Conservation (phyloP, 1,140 invertebrate genomes). For the Muscidifurax raptorellus region DNA sequence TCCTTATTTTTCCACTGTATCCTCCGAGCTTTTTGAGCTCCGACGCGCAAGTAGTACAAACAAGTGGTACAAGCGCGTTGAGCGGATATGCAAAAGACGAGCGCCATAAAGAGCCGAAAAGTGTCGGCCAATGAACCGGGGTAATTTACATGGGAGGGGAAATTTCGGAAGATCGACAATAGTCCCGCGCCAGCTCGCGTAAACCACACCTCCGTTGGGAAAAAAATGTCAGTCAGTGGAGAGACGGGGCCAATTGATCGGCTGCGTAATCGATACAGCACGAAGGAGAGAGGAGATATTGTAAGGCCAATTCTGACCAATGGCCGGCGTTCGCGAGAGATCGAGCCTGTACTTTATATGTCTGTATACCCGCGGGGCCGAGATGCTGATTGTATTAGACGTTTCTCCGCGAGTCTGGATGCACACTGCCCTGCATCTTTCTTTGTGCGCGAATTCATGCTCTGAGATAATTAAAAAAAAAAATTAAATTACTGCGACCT, state of each 20-base stretch:
- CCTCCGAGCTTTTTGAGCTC: not conserved
- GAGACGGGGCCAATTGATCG: slow-evolving; percentile 39
- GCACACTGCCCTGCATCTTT: not conserved
- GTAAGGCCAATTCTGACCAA: slow-evolving; percentile 51
- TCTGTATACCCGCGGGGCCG: not conserved
- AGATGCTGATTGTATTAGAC: too few species aligned
- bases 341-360: not conserved
- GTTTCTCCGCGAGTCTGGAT: not conserved
- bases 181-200: not conserved
- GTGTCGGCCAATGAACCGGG: not conserved
- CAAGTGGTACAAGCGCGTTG: not conserved
- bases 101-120: not conserved
- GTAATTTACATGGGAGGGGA: slow-evolving; percentile 40
- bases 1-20: not conserved
- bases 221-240: slow-evolving; percentile 30
- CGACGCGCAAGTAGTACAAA: not conserved
- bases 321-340: slow-evolving; percentile 18
- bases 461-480: too few species aligned
- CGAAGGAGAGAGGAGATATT: slow-evolving; percentile 32
- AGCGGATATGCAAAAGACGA: too few species aligned
- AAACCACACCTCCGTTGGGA: slow-evolving; percentile 45
- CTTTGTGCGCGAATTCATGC: not conserved
- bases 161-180: not conserved
- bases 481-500: too few species aligned
- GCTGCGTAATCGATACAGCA: slow-evolving; percentile 32